Percentiles rank a stretch among this genome's conserved stretches.
phyloP scores from a whole-genome alignment of 2,113 vertebrate genomes.

The Apaloderma vittatum region DNA sequence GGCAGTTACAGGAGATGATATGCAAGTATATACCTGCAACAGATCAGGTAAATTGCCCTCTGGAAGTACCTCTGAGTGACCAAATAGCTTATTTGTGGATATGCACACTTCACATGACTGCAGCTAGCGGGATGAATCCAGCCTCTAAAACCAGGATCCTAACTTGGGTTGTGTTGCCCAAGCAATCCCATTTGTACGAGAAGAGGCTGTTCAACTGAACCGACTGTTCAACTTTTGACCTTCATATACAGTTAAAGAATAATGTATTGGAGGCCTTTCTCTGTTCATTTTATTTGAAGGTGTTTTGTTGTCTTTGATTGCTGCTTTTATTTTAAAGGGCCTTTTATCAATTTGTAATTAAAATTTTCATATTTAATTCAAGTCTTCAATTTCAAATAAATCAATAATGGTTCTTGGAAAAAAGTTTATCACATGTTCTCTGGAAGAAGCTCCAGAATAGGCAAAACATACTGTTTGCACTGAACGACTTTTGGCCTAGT shows the following conservation, averaged over 20 bases:
- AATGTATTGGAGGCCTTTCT: not conserved
- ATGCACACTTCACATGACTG: not conserved
- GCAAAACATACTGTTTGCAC: not conserved
- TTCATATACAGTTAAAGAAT: not conserved
- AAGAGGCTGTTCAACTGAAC: not conserved
- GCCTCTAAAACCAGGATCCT: not conserved
- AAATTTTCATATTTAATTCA: not conserved
- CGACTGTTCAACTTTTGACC: not conserved
- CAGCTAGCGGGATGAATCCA: not conserved
- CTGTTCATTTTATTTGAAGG: not conserved
- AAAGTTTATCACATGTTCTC: accelerated
- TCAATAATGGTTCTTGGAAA: not conserved
- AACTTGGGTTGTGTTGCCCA: not conserved
- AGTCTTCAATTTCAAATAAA: not conserved
- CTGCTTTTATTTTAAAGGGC: not conserved
- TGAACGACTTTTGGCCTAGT: not conserved
- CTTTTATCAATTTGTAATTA: not conserved
- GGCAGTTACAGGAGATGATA: not conserved
- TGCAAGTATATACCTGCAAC: not conserved
- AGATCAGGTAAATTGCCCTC: not conserved
- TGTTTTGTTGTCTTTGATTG: not conserved
- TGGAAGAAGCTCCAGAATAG: not conserved
- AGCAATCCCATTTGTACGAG: not conserved
- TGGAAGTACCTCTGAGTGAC: not conserved
- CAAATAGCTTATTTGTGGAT: not conserved